Evolutionary conservation across 2,113 vertebrate genomes (phyloP).

Genomic region (Hystrix cristata): DNA sequence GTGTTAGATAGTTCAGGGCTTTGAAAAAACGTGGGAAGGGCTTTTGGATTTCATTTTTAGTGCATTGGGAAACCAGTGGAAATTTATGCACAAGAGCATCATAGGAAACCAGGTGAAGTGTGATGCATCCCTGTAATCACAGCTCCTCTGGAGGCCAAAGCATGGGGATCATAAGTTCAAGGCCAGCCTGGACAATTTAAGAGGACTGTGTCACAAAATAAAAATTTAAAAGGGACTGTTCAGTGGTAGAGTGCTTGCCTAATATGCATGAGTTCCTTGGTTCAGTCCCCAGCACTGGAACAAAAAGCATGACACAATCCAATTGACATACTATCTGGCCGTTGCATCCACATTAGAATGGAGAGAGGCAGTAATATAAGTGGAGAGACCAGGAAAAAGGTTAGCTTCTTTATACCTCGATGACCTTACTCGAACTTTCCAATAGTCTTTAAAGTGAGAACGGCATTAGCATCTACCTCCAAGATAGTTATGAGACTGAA

Average conservation of each 20-base stretch:
- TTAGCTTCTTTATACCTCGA: background rate
- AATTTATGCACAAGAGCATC: background rate
- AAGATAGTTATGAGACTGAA: constrained; percentile 22
- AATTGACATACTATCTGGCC: background rate
- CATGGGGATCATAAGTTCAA: background rate
- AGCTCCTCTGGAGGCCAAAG: background rate
- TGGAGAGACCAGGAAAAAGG: background rate
- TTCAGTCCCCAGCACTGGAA: background rate
- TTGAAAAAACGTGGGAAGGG: background rate
- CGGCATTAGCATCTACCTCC: background rate
- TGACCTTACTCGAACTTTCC: background rate
- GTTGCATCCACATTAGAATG: background rate
- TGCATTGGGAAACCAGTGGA: constrained; percentile 7
- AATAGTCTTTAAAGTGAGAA: constrained; percentile 30
- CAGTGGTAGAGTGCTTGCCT: background rate
- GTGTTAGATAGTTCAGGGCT: background rate
- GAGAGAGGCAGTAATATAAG: background rate
- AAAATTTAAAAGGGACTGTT: background rate
- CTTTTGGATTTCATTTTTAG: constrained; percentile 30
- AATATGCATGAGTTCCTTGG: background rate
- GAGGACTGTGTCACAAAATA: background rate
- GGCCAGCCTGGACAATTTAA: background rate
- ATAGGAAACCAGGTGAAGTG: background rate
- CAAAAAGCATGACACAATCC: background rate
- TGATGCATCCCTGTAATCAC: background rate